phyloP scores from a whole-genome alignment of 2,888 invertebrate genomes.

The Eumacrocentrus americanus region DNA sequence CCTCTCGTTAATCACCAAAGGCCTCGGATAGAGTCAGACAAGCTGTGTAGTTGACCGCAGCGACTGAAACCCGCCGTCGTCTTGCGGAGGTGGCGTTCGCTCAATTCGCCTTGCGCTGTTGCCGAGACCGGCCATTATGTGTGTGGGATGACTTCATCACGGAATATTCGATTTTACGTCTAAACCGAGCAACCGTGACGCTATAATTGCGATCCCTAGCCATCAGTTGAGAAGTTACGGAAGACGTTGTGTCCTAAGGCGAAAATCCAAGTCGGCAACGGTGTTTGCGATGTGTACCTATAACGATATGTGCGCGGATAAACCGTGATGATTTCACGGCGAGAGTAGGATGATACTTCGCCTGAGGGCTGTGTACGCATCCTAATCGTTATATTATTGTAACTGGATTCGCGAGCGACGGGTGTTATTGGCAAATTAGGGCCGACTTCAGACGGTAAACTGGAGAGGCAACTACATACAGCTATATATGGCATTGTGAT shows the following conservation, averaged over 20 bases:
- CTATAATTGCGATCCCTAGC: slow-evolving; percentile 24
- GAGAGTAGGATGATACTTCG: slow-evolving; percentile 40
- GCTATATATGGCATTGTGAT: slow-evolving; percentile 20
- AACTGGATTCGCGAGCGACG: slow-evolving; percentile 53
- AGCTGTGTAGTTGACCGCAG: slow-evolving; percentile 59
- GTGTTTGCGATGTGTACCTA: slow-evolving; percentile 35
- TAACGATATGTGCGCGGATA: slow-evolving; percentile 10
- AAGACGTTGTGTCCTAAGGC: slow-evolving; percentile 32
- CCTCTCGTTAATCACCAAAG: slow-evolving; percentile 62
- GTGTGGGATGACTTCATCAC: slow-evolving; percentile 12
- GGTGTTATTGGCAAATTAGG: slow-evolving; percentile 54
- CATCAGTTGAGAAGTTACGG: slow-evolving; percentile 29
- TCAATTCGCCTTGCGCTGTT: no score
- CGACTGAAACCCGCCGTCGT: slow-evolving; percentile 43
- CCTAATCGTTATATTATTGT: slow-evolving; percentile 51
- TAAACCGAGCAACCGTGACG: slow-evolving; percentile 16
- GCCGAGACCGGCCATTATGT: slow-evolving; percentile 22
- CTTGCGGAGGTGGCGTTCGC: slow-evolving; percentile 10
- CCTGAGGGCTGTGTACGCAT: slow-evolving; percentile 44
- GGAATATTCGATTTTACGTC: slow-evolving; percentile 29
- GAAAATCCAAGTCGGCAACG: slow-evolving; percentile 25
- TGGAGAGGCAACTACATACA: slow-evolving; percentile 30
- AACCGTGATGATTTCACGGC: slow-evolving; percentile 44
- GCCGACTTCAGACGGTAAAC: slow-evolving; percentile 49
- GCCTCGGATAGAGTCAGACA: slow-evolving; percentile 50